A percentile compares a stretch with the other conserved stretches of the same genome.
These are phyloP conservation scores for Machimus rusticus DNA, from an alignment of 2,888 invertebrate species.

Conservation along the genomic window DNA sequence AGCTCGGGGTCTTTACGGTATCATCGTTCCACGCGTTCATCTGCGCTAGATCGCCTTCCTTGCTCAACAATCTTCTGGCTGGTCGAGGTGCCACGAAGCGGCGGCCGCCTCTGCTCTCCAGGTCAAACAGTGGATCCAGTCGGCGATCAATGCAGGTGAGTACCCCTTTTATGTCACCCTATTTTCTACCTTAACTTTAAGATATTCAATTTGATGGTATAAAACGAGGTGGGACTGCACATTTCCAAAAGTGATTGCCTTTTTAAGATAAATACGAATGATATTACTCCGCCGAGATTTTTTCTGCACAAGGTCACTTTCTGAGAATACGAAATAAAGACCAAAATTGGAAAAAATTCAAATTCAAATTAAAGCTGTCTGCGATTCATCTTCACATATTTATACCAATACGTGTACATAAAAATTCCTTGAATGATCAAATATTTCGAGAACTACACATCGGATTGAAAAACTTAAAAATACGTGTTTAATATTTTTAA, in stretches of 20 bases:
- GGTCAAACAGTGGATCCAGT: conserved; percentile 89
- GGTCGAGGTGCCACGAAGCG: conserved; percentile 91
- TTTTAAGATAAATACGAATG: not conserved
- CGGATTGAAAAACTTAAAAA: too few species aligned
- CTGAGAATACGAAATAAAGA: not conserved
- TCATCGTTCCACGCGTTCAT: conserved; percentile 98
- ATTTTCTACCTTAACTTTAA: not conserved
- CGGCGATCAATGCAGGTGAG: conserved; percentile 84
- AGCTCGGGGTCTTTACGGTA: conserved; percentile 95
- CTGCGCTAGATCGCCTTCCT: conserved; percentile 92
- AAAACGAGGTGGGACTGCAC: not conserved
- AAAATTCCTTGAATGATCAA: too few species aligned
- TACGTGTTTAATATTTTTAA: too few species aligned
- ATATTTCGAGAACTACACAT: too few species aligned
- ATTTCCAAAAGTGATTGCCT: not conserved
- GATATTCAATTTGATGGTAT: not conserved
- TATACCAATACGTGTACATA: too few species aligned
- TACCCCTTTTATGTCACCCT: conserved; percentile 41
- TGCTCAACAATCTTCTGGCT: conserved; percentile 89
- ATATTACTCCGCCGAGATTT: not conserved
- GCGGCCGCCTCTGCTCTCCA: conserved; percentile 86
- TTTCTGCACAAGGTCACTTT: not conserved
- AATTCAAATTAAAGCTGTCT: too few species aligned
- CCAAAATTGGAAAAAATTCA: not conserved
- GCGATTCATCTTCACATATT: too few species aligned